Conservation (phyloP, 2,113 vertebrate species). For the Notiomystis cincta region DNA sequence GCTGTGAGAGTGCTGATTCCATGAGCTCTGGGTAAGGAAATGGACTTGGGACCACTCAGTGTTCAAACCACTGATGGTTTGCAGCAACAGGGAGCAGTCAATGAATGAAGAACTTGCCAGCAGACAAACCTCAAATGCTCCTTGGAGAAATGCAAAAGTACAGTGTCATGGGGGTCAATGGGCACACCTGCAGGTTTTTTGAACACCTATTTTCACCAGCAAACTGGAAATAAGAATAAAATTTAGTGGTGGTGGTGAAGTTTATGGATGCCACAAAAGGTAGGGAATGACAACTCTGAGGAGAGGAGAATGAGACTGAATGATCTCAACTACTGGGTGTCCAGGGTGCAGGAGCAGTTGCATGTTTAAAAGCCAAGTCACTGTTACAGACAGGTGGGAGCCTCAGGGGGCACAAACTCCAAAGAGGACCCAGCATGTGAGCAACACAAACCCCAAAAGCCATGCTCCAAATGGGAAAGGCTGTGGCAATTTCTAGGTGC, state of each 20-base stretch:
- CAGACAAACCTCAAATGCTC: background rate
- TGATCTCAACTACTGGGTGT: background rate
- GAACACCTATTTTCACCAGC: background rate
- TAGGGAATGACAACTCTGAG: background rate
- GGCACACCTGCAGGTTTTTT: rapidly evolving
- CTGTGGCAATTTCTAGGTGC: background rate
- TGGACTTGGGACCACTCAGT: background rate
- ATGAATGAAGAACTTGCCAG: rapidly evolving
- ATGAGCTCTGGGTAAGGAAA: background rate
- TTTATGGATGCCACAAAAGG: background rate
- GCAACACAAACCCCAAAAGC: background rate
- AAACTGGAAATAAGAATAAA: background rate
- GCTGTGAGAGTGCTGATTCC: background rate
- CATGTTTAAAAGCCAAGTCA: background rate
- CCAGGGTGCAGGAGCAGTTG: background rate
- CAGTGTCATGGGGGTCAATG: rapidly evolving
- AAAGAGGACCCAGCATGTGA: background rate
- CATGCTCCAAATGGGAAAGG: rapidly evolving
- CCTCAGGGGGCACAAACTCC: background rate
- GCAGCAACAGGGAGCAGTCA: background rate
- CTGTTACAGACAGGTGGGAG: background rate
- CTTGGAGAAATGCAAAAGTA: background rate
- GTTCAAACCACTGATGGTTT: rapidly evolving
- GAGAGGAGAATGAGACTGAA: background rate
- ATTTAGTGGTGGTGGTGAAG: background rate